Evolutionary conservation across 2,113 vertebrate genomes (phyloP).

Genomic region (Sapajus apella): DNA sequence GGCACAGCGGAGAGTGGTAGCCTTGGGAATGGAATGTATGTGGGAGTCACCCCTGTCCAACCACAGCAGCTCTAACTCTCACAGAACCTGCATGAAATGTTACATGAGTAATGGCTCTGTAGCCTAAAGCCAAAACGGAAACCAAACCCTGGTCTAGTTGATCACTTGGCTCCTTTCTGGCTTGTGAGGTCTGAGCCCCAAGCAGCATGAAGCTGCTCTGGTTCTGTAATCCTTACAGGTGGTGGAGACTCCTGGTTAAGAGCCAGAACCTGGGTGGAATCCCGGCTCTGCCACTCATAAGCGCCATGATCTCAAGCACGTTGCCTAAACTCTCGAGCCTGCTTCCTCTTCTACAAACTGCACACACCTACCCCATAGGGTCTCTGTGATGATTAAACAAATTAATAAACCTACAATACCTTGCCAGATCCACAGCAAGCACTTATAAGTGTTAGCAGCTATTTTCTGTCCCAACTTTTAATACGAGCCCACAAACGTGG

Average conservation of each 20-base stretch:
- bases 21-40: accelerated
- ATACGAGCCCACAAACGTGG: background rate
- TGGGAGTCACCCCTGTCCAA: background rate
- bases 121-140: background rate
- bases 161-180: background rate
- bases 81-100: background rate
- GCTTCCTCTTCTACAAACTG: background rate
- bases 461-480: background rate
- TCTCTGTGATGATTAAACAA: background rate
- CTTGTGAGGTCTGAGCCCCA: background rate
- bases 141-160: background rate
- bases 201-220: background rate
- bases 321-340: background rate
- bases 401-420: background rate
- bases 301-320: background rate
- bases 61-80: background rate
- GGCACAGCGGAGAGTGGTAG: background rate
- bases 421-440: background rate
- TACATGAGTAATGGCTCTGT: background rate
- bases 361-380: background rate
- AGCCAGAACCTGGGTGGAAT: background rate
- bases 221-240: background rate
- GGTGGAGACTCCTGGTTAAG: background rate
- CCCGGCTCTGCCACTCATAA: background rate
- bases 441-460: background rate